phyloP scores from a whole-genome alignment of 2,113 vertebrate species.

The Nothoprocta pentlandii region DNA sequence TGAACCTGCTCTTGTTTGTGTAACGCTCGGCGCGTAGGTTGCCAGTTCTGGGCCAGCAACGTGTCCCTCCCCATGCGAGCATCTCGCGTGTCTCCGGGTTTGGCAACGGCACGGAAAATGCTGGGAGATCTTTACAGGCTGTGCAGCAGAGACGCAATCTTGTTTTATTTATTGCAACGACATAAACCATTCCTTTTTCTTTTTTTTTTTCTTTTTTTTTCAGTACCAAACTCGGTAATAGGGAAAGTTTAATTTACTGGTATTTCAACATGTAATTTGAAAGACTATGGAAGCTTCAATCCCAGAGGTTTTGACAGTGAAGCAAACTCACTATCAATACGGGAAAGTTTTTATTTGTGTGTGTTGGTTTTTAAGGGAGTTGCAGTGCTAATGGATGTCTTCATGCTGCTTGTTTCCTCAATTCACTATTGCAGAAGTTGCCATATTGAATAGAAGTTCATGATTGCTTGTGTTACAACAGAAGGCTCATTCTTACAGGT shows the following conservation, averaged over 20 bases:
- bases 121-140: background rate
- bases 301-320: background rate
- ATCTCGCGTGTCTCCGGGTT: background rate
- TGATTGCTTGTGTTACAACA: background rate
- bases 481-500: background rate
- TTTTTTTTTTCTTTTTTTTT: no score
- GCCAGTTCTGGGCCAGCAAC: background rate
- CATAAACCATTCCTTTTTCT: background rate
- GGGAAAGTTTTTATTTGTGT: background rate
- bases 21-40: background rate
- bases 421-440: background rate
- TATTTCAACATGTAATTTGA: background rate
- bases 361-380: background rate
- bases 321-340: background rate
- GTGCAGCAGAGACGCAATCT: background rate
- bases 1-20: conserved; percentile 10
- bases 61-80: background rate
- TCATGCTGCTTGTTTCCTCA: background rate
- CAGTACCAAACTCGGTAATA: background rate
- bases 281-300: background rate
- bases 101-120: background rate
- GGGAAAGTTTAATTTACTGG: background rate
- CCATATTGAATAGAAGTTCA: background rate
- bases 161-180: background rate
- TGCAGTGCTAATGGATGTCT: background rate